These are phyloP conservation scores for Meteorus sp. DNA, from an alignment of 1,140 invertebrate species.

Conservation along the genomic window DNA sequence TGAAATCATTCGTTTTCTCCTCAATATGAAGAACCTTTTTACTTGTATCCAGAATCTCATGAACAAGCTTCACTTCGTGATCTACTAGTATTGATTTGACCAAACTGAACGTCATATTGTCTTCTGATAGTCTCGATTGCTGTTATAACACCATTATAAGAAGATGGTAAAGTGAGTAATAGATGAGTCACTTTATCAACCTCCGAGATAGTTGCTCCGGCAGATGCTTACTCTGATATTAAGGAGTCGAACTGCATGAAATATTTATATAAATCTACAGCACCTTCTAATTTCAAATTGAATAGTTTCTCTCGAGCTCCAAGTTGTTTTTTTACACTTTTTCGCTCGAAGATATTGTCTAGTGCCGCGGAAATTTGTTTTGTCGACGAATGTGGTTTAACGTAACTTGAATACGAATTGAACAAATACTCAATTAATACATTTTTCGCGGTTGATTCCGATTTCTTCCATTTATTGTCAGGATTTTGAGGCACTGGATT, in stretches of 20 bases:
- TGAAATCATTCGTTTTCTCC: neutral
- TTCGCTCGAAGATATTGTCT: slow-evolving; percentile 48
- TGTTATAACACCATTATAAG: slow-evolving; percentile 28
- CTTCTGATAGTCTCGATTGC: slow-evolving; percentile 32
- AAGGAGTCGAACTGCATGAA: slow-evolving; percentile 45
- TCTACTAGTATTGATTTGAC: slow-evolving; percentile 31
- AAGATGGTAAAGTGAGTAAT: slow-evolving; percentile 23
- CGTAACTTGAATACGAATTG: slow-evolving; percentile 46
- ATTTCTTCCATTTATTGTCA: slow-evolving; percentile 39
- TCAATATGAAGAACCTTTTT: slow-evolving; percentile 22
- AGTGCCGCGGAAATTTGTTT: slow-evolving; percentile 45
- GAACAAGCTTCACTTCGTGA: slow-evolving; percentile 25
- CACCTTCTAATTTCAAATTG: slow-evolving; percentile 44
- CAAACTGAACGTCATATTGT: slow-evolving; percentile 30
- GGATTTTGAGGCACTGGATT: slow-evolving; percentile 14
- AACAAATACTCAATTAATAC: slow-evolving; percentile 45
- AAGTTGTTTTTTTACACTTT: slow-evolving; percentile 49
- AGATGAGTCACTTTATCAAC: slow-evolving; percentile 27
- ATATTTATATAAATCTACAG: slow-evolving; percentile 41
- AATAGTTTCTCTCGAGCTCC: slow-evolving; percentile 46
- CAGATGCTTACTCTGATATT: slow-evolving; percentile 5
- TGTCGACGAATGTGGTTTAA: slow-evolving; percentile 36
- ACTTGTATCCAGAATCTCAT: slow-evolving; percentile 26
- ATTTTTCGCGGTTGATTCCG: slow-evolving; percentile 40
- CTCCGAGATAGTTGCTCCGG: slow-evolving; percentile 22